Evolutionary conservation across 2,797 vertebrate species (phyloP).

Genomic region (Macropus fuliginosus): DNA sequence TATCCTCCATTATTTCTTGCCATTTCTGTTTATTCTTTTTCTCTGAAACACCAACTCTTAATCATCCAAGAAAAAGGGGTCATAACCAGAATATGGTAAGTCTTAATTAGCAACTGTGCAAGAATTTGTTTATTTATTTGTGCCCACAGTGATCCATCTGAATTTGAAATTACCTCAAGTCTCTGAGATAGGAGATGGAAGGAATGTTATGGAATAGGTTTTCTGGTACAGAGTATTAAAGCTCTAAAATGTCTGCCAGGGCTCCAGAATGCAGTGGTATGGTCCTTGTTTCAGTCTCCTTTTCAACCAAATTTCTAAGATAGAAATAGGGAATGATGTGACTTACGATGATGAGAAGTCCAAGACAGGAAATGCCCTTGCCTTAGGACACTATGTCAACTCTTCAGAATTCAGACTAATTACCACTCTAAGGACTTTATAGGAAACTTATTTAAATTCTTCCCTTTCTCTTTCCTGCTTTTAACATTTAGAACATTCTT

Average conservation of each 20-base stretch:
- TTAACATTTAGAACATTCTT: not conserved
- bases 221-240: not conserved
- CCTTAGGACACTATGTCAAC: not conserved
- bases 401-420: not conserved
- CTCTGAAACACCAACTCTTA: not conserved
- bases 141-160: not conserved
- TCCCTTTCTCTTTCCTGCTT: not conserved
- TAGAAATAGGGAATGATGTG: not conserved
- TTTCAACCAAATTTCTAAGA: not conserved
- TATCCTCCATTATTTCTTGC: not conserved
- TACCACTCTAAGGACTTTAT: not conserved
- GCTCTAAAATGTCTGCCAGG: not conserved
- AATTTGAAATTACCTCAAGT: not conserved
- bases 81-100: not conserved
- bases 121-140: not conserved
- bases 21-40: not conserved
- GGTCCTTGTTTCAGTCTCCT: not conserved
- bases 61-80: not conserved
- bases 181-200: not conserved
- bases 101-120: not conserved
- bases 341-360: not conserved
- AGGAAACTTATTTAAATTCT: not conserved
- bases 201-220: not conserved
- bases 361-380: not conserved
- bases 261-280: not conserved